These are phyloP conservation scores for Plectus sambesii DNA, from an alignment of 1,140 invertebrate species.

Conservation along the genomic window DNA sequence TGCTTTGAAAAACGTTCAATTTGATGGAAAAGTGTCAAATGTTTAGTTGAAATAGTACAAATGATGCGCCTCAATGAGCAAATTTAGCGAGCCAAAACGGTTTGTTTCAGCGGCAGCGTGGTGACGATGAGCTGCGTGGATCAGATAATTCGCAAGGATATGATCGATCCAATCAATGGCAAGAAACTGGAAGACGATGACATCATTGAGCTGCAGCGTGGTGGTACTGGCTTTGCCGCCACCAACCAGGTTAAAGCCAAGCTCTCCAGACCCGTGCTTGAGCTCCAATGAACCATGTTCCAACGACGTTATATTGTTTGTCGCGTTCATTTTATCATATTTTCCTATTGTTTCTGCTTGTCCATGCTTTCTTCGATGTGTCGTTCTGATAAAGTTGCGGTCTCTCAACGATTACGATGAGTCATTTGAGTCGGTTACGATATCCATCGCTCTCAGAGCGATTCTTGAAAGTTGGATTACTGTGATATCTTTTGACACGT, in stretches of 20 bases:
- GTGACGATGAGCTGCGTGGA: constrained; percentile 91
- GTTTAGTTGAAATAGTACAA: constrained; percentile 3
- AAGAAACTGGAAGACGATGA: constrained; percentile 78
- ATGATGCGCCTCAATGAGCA: not conserved
- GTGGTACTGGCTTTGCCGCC: constrained; percentile 43
- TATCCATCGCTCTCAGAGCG: too few relatives aligned
- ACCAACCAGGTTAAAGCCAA: constrained; percentile 41
- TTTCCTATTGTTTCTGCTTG: too few relatives aligned
- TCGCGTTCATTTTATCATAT: too few relatives aligned
- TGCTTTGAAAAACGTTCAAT: too few relatives aligned
- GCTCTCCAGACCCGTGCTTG: constrained; percentile 32
- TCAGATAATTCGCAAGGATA: constrained; percentile 89
- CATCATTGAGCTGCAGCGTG: constrained; percentile 52
- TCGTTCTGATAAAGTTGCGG: too few relatives aligned
- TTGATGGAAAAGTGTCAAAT: not conserved
- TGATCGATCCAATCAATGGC: constrained; percentile 83
- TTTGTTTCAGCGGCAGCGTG: constrained; percentile 69
- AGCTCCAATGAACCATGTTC: constrained; percentile 30
- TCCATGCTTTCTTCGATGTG: too few relatives aligned
- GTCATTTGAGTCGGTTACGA: too few relatives aligned
- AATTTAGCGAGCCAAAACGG: constrained; percentile 8
- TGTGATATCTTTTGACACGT: too few relatives aligned
- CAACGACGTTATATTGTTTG: too few relatives aligned
- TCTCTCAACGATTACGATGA: too few relatives aligned
- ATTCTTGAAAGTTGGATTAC: too few relatives aligned